Evolutionary conservation across 2,888 invertebrate species (phyloP).

Genomic region (Cinara cedri): DNA sequence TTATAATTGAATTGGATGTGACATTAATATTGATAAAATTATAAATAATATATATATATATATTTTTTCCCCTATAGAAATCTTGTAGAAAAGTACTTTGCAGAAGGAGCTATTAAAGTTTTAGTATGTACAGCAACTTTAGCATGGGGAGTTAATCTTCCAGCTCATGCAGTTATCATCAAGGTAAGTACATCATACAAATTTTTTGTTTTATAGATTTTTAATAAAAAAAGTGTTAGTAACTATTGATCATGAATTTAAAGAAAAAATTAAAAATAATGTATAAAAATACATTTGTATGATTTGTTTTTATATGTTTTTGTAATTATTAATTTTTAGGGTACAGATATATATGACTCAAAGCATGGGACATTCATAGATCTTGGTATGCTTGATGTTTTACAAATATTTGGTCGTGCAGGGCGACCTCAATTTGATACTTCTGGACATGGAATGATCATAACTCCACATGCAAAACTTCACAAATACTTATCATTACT

Average conservation of each 20-base stretch:
- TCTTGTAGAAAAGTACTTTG: constrained; percentile 88
- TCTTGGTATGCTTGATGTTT: constrained; percentile 93
- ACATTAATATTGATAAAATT: neutral
- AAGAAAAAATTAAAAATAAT: neutral
- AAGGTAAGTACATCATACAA: constrained; percentile 68
- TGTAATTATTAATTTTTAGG: constrained; percentile 67
- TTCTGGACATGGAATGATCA: constrained; percentile 92
- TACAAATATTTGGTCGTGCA: constrained; percentile 98
- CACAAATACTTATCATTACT: constrained; percentile 91
- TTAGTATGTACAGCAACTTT: constrained; percentile 96
- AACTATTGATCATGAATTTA: neutral
- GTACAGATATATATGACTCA: constrained; percentile 97
- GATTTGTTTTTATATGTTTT: neutral
- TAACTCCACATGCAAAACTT: constrained; percentile 89
- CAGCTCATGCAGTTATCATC: constrained; percentile 96
- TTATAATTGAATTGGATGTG: too few relatives aligned
- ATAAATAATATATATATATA: neutral
- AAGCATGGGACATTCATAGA: constrained; percentile 93
- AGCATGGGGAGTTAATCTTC: constrained; percentile 99
- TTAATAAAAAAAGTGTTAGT: too few relatives aligned
- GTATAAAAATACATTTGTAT: neutral
- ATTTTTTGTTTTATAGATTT: neutral
- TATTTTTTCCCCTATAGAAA: constrained; percentile 65
- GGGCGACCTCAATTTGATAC: constrained; percentile 97
- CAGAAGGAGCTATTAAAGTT: constrained; percentile 84